A percentile compares a stretch with the other conserved stretches of the same genome.
Evolutionary conservation across 1,140 invertebrate genomes (phyloP).

Genomic region (Papilio aristodemus): DNA sequence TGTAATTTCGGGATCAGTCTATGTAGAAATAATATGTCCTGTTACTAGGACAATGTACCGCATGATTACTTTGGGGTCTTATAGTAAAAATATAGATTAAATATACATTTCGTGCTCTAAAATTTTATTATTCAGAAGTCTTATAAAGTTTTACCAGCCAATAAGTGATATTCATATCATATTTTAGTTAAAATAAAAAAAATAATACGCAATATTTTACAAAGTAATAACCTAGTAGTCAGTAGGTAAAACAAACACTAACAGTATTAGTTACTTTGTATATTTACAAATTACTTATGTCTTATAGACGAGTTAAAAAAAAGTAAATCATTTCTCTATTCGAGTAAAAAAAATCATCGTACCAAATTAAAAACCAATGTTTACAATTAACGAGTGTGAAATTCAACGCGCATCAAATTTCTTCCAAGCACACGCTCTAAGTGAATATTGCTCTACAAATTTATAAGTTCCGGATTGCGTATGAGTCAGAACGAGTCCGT

Average conservation of each 20-base stretch:
- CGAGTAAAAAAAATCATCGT: not conserved
- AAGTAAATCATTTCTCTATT: not conserved
- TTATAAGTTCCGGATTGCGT: conserved; percentile 32
- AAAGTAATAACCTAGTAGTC: too few relatives aligned
- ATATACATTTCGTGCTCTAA: too few relatives aligned
- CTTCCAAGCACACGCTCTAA: conserved; percentile 15
- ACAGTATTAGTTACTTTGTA: too few relatives aligned
- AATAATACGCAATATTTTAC: too few relatives aligned
- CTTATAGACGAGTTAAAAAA: not conserved
- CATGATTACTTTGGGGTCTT: not conserved
- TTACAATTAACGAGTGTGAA: conserved; percentile 20
- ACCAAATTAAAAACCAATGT: conserved; percentile 16
- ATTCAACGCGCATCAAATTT: conserved; percentile 25
- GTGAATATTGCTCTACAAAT: conserved; percentile 26
- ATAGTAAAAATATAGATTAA: too few relatives aligned
- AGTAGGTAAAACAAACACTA: too few relatives aligned
- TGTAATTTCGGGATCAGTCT: not conserved
- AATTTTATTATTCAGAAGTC: too few relatives aligned
- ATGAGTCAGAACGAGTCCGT: conserved; percentile 20
- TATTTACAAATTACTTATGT: not conserved
- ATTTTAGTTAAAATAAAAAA: too few relatives aligned
- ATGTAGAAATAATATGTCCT: not conserved
- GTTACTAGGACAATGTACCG: not conserved
- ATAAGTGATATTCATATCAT: too few relatives aligned
- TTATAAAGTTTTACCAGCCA: too few relatives aligned